Conservation (phyloP, 2,888 invertebrate genomes). For the Hirtodrosophila confusa region DNA sequence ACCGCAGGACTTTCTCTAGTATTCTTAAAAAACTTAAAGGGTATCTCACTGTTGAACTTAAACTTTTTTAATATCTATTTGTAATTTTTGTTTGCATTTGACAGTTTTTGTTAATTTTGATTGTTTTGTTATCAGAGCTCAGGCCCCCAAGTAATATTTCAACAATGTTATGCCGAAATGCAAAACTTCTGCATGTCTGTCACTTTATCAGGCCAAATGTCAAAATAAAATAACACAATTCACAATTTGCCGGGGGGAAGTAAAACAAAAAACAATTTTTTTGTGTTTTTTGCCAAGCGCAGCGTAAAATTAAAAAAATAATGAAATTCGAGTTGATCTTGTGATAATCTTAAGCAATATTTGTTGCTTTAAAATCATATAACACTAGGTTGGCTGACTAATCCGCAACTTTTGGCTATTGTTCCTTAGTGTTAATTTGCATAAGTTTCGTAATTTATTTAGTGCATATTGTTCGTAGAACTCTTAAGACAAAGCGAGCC, state of each 20-base stretch:
- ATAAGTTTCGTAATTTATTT: slow-evolving; percentile 8
- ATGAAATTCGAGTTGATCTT: slow-evolving; percentile 12
- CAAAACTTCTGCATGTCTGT: slow-evolving; percentile 29
- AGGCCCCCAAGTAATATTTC: slow-evolving; percentile 14
- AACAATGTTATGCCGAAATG: slow-evolving; percentile 19
- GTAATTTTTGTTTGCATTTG: slow-evolving; percentile 23
- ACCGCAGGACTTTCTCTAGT: too few species aligned
- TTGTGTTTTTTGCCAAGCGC: slow-evolving; percentile 1
- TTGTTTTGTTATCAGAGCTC: slow-evolving; percentile 31
- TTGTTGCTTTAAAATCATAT: slow-evolving; percentile 9
- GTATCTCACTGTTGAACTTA: neutral
- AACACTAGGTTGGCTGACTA: neutral
- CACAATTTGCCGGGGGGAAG: slow-evolving; percentile 20
- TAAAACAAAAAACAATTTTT: slow-evolving; percentile 4
- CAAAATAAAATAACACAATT: slow-evolving; percentile 39
- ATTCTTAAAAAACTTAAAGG: neutral
- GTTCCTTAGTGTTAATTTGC: slow-evolving; percentile 18
- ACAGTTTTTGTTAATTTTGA: slow-evolving; percentile 31
- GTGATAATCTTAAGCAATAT: too few species aligned
- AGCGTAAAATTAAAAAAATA: slow-evolving; percentile 12
- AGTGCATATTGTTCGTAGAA: neutral
- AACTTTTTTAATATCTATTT: neutral
- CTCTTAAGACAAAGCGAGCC: slow-evolving; percentile 1
- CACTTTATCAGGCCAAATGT: slow-evolving; percentile 28
- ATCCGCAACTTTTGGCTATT: neutral